phyloP scores from a whole-genome alignment of 2,888 invertebrate genomes.

The Oscheius onirici region DNA sequence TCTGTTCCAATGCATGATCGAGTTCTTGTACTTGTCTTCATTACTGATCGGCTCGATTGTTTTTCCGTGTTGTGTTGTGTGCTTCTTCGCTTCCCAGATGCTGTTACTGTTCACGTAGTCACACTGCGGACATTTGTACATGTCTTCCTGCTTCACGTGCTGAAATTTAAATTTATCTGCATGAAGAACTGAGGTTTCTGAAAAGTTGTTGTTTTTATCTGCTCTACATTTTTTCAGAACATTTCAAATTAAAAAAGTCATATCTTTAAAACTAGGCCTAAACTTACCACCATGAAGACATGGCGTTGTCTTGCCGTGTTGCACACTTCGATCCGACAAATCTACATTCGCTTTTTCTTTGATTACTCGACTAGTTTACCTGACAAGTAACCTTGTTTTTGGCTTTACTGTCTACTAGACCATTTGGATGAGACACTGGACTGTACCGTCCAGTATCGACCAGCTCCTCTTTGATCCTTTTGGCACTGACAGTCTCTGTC shows the following conservation, averaged over 20 bases:
- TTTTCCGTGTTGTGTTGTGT: conserved; percentile 43
- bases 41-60: conserved; percentile 46
- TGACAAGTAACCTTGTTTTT: conserved; percentile 30
- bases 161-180: too few species aligned
- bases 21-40: conserved; percentile 48
- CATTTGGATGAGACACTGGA: conserved; percentile 10
- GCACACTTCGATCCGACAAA: conserved; percentile 48
- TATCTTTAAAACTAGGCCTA: too few species aligned
- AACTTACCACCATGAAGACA: conserved; percentile 42
- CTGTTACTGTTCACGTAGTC: conserved; percentile 52
- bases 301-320: conserved; percentile 54
- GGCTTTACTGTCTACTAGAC: conserved; percentile 28
- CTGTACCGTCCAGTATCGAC: neutral
- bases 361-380: neutral
- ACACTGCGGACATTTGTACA: conserved; percentile 42
- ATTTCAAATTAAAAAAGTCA: too few species aligned
- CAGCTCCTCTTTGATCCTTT: conserved; percentile 21
- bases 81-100: conserved; percentile 52
- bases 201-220: too few species aligned
- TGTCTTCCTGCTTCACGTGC: conserved; percentile 49
- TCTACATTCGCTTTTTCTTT: conserved; percentile 9
- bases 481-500: neutral
- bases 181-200: too few species aligned
- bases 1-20: conserved; percentile 49
- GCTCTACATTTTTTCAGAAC: too few species aligned